A percentile compares a stretch with the other conserved stretches of the same genome.
phyloP scores from a whole-genome alignment of 2,113 vertebrate genomes.

The Daubentonia madagascariensis region DNA sequence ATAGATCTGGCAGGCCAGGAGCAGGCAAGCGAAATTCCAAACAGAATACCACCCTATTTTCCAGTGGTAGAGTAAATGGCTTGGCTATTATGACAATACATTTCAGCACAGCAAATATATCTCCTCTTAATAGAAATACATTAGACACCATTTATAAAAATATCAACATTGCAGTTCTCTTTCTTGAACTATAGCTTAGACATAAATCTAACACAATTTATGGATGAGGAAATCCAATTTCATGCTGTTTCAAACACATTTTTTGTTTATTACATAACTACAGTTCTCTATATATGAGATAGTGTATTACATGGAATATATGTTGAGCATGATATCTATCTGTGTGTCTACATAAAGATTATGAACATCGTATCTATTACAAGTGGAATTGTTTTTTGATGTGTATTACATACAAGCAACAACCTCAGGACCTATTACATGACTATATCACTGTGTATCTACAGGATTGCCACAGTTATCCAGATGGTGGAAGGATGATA shows the following conservation, averaged over 20 bases:
- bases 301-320: neutral
- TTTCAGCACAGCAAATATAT: slow-evolving; percentile 75
- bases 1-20: slow-evolving; percentile 64
- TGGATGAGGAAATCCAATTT: slow-evolving; percentile 77
- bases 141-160: slow-evolving; percentile 74
- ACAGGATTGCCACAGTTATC: neutral
- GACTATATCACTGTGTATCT: neutral
- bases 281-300: neutral
- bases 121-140: slow-evolving; percentile 75
- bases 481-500: neutral
- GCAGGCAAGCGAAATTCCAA: slow-evolving; percentile 55
- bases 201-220: slow-evolving; percentile 71
- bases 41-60: slow-evolving; percentile 61
- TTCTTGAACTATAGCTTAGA: slow-evolving; percentile 64
- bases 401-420: neutral
- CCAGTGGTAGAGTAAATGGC: slow-evolving; percentile 74
- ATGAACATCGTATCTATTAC: neutral
- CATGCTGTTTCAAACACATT: slow-evolving; percentile 69
- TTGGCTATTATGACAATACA: slow-evolving; percentile 75
- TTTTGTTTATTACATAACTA: slow-evolving; percentile 71
- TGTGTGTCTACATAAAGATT: neutral
- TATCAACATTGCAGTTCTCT: slow-evolving; percentile 62
- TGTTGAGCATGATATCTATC: neutral
- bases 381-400: neutral
- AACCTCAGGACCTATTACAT: neutral